Evolutionary conservation across 2,888 invertebrate genomes (phyloP), one percentile per base, ranked within the genome.

Genomic region (Catonia carolina): DNA sequence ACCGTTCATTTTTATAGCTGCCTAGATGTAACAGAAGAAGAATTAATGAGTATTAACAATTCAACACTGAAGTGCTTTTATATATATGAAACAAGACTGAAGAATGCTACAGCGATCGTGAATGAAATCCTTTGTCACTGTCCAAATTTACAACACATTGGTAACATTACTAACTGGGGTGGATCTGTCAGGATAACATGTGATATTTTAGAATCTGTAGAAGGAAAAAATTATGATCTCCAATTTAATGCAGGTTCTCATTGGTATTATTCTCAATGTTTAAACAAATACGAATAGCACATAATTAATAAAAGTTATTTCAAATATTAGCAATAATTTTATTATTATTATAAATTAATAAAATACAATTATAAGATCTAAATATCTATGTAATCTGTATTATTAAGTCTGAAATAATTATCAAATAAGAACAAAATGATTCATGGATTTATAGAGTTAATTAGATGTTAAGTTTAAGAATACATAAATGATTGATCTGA

Each of bases 91-190:
- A 71, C 72, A 3, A 70, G 18, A 17, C 42, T 69, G 41, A 67
- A 70, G 45, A 67, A 73, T 10, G 70, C 72, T 1, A 69, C 68
- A 10, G 62, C 64, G 2, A 69, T 71, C 3, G 68, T 73, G 15
- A 61, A 70, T 5, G 67, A 67, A 23, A 67, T 73, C 62, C 65
- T 74, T 33, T 67, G 70, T 52, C 66, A 64, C 41, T 74, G 73
- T 58, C 66, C 66, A 39, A 68, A 67, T 59, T 64, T 75, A 8
- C 63, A 67, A 41, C 67, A 65, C 53, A 70, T 74, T 15, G 74
- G 74, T 0, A 74, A 74, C 56, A 63, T 74, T n/a, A 68, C 68
- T 5, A 74, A 73, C 58, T 74, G 74, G 73, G 71, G 69, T 7
- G 41, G 2, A 3, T 27, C 27, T 6, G 27, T 27, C 4, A 8